Base-by-base conservation (phyloP, 1,140 invertebrate species). In the Drosophila pruinosa region DNA sequence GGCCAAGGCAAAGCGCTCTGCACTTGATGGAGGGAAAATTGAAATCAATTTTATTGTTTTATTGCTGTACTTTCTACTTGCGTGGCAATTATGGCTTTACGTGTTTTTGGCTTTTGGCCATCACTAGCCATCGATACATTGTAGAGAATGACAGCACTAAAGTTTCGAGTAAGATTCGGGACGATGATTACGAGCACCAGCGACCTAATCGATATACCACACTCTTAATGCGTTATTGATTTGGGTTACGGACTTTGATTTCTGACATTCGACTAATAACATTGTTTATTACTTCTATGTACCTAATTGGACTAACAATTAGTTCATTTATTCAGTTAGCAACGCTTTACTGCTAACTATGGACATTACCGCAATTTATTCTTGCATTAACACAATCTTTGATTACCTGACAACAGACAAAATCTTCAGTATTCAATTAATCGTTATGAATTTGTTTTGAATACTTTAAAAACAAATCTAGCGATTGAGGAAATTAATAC, bases 81-180 rank as follows among this genome's bases (percentile, higher is more conserved):
- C 62, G 52, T 85, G 77, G 62, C 81, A 77, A 65, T 81, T 67
- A 57, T 57, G 56, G 34, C 36, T 34, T 67, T 68, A 86, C 68
- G 68, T 67, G 68, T 26, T 86, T n/a, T 73, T 76, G 28, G 68
- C 56, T 85, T 75, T 85, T 72, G 79, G 75, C 61, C 28, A 31
- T 8, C 8, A 39, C 15, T 63, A 59, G 38, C 10, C 14, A 38
- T 43, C 38, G 22, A 57, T 43, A 22, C 10, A 10, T 39, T 14
- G 2, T 47, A 15, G 17, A 15, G 15, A 14, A 45, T 34, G 24
- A 56, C 36, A 41, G 36, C 17, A 17, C n/a, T 45, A 4, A 4
- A 45, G 6, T 43, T 43, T 43, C 17, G 36, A 22, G 8, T 41
- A 17, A 24, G 17, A n/a, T 21, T 36, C 28, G 8, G n/a, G 3